phyloP scores from a whole-genome alignment of 2,888 invertebrate genomes.

The Pyrrhia umbra region DNA sequence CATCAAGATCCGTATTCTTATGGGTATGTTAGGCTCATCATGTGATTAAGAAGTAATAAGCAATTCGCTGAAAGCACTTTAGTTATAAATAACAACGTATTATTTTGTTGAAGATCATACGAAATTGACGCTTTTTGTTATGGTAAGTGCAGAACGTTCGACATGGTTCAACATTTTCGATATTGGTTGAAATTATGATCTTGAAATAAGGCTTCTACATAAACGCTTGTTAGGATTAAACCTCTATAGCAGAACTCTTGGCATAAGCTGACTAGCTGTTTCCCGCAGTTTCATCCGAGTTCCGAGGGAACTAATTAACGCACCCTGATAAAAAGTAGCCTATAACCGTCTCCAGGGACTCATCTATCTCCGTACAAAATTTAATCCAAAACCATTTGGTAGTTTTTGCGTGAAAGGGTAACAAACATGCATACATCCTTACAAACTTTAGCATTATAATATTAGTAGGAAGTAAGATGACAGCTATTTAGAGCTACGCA shows the following conservation, averaged over 20 bases:
- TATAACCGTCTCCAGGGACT: no score
- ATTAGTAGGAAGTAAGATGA: no score
- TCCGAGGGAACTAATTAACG: no score
- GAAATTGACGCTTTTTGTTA: not conserved
- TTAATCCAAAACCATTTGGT: no score
- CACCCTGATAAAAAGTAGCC: no score
- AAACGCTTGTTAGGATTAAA: not conserved
- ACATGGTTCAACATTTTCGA: no score
- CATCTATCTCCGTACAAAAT: no score
- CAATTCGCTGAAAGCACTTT: not conserved
- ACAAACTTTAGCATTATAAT: no score
- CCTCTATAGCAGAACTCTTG: not conserved
- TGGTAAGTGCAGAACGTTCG: not conserved
- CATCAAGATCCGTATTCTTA: not conserved
- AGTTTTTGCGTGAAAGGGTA: no score
- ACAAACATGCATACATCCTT: no score
- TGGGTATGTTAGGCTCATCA: not conserved
- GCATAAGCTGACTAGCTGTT: not conserved
- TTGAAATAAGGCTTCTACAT: not conserved
- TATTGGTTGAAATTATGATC: not conserved
- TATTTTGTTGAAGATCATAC: not conserved
- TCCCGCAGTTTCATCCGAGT: no score
- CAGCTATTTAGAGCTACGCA: no score
- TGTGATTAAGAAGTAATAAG: conserved; percentile 1
- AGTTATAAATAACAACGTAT: not conserved